phyloP scores from a whole-genome alignment of 2,797 vertebrate genomes.

The Dromococcyx pavoninus region DNA sequence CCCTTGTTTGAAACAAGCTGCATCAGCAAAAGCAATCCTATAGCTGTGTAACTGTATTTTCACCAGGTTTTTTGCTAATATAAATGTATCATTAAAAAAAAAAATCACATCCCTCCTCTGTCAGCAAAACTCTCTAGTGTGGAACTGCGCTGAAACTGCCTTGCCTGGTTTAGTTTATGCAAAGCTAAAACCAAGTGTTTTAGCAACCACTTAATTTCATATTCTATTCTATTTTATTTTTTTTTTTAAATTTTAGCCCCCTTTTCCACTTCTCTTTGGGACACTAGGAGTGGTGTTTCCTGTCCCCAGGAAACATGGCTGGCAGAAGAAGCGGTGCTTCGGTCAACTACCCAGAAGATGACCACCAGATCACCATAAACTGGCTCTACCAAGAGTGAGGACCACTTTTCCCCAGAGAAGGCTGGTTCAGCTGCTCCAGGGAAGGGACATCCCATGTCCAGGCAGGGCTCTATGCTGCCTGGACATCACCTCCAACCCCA shows the following conservation, averaged over 20 bases:
- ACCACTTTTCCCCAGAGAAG: not conserved
- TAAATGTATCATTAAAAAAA: constrained; percentile 33
- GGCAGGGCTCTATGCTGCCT: not conserved
- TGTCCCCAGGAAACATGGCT: not conserved
- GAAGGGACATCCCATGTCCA: rapidly evolving
- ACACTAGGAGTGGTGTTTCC: not conserved
- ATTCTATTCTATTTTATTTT: not conserved
- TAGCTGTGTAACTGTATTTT: constrained; percentile 23
- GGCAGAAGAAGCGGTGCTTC: not conserved
- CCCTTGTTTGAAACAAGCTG: constrained; percentile 8
- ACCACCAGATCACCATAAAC: not conserved
- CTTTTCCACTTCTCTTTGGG: not conserved
- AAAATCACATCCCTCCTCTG: constrained; percentile 23
- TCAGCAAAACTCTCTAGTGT: constrained; percentile 40
- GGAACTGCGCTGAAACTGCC: constrained; percentile 36
- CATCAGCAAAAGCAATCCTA: constrained; percentile 23
- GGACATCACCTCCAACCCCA: not conserved
- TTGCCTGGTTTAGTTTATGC: constrained; percentile 14
- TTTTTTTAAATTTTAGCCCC: not conserved
- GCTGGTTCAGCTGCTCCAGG: not conserved
- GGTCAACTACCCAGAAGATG: not conserved
- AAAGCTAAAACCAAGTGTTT: not conserved
- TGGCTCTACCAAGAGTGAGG: not conserved
- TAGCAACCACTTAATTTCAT: not conserved
- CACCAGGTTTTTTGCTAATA: constrained; percentile 27